Base-by-base conservation (phyloP, 2,113 vertebrate genomes). In the Gadus chalcogrammus region DNA sequence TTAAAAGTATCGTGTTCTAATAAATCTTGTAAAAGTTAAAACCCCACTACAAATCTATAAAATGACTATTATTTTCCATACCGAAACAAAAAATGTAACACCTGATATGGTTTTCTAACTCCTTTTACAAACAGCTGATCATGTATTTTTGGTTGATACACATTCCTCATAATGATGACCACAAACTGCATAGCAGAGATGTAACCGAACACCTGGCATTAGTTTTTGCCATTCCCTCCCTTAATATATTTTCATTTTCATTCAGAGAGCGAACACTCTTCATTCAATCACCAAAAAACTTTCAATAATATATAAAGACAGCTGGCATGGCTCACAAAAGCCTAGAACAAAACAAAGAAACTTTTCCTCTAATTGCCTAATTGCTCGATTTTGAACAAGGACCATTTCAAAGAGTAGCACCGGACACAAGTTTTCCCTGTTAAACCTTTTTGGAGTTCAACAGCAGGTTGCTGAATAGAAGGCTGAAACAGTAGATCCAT, bases 91-190 rank as follows among this genome's bases (percentile, higher is more conserved):
- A 84, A 70, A 42, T 31, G 52, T 18, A 73, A 72, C 73, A 82
- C 67, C 72, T 76, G 73, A 78, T 72, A 53, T 72, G 61, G 55
- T 58, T 58, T 17, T 58, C n/a, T 58, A n/a, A 5, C 13, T 58
- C 55, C 55, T 58, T 58, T 58, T 74, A 12, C 42, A 68, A 59
- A 68, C 82, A 81, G 48, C 17, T 56, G 73, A 75, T 48, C 85
- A 72, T 84, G 75, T 66, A 24, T 79, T 79, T 91, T 90, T 84
- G 85, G 81, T 88, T 86, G 38, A 82, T 80, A 72, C 72, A 64
- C 20, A 42, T 72, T 74, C 0, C 69, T 24, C 48, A 53, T 62
- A 48, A 68, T 67, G 84, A 67, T 84, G 77, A 72, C 81, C 79
- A 74, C 62, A 72, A 80, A 80, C 56, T 75, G 77, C 38, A 35